Percentiles rank a stretch among this genome's conserved stretches.
These are phyloP conservation scores for Nipponia nippon DNA, from an alignment of 2,113 vertebrate genomes.

Conservation along the genomic window DNA sequence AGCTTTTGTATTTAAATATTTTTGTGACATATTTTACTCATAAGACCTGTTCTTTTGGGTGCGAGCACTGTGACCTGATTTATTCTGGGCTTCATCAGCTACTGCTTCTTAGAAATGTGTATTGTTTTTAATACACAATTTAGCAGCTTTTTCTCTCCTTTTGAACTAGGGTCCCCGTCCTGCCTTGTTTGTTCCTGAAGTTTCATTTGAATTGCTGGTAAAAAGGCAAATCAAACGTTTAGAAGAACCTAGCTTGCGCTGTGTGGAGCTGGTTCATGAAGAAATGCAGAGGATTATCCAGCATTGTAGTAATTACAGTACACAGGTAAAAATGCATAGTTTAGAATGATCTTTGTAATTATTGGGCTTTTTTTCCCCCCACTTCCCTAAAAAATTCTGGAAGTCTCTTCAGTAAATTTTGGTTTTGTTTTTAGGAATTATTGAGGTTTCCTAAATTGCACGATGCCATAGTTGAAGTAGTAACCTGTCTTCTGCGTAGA, in stretches of 20 bases:
- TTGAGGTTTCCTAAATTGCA: conserved; percentile 96
- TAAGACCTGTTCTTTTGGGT: not conserved
- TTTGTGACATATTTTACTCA: not conserved
- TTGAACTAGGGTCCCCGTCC: conserved; percentile 88
- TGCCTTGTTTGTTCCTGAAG: conserved; percentile 94
- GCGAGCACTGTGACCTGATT: not conserved
- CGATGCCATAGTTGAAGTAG: conserved; percentile 98
- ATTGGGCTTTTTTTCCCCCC: accelerated
- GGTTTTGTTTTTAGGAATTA: conserved; percentile 80
- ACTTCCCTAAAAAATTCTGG: not conserved
- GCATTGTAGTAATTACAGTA: conserved; percentile 98
- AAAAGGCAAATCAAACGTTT: conserved; percentile 96
- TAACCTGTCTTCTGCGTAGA: conserved; percentile 91
- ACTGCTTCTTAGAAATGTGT: not conserved
- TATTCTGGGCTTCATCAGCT: not conserved
- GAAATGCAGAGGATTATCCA: conserved; percentile 99
- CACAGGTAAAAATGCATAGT: conserved; percentile 78
- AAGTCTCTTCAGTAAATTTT: not conserved
- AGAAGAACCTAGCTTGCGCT: conserved; percentile 95
- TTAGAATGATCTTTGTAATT: not conserved
- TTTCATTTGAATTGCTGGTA: conserved; percentile 95
- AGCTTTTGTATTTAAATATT: not conserved
- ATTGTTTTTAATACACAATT: not conserved
- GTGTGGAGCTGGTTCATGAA: conserved; percentile 96
- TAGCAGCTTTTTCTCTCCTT: not conserved